phyloP scores from a whole-genome alignment of 37 sponge, comb jelly and placozoan genomes.

The Oscarella lobularis region DNA sequence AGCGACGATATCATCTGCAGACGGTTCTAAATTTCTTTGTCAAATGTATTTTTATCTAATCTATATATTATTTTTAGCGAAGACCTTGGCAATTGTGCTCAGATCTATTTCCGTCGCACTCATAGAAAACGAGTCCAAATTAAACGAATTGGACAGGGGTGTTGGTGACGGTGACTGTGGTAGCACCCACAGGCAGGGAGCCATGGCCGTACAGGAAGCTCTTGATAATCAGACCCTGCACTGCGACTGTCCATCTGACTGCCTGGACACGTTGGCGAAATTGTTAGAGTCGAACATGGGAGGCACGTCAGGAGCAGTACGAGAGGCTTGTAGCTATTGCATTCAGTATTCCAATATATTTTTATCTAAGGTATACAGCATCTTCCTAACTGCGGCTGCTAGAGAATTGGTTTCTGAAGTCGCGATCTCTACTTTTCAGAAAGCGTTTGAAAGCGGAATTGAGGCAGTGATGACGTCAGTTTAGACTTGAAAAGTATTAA shows the following conservation, averaged over 20 bases:
- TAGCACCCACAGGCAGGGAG: conserved; percentile 52
- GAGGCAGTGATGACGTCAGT: background rate
- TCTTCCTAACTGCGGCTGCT: background rate
- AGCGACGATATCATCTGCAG: background rate
- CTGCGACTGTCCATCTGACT: conserved; percentile 46
- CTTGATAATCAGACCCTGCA: no score
- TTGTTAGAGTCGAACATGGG: conserved; percentile 46
- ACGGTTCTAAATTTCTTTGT: background rate
- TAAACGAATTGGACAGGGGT: conserved; percentile 76
- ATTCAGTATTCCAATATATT: no score
- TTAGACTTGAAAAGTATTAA: no score
- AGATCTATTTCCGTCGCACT: conserved; percentile 27
- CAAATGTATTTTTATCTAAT: no score
- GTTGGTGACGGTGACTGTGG: conserved; percentile 97
- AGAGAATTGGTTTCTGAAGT: background rate
- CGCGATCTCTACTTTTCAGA: background rate
- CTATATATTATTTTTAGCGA: background rate
- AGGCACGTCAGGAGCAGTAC: conserved; percentile 77
- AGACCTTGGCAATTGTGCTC: conserved; percentile 4
- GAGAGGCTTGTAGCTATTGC: background rate
- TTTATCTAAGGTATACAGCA: background rate
- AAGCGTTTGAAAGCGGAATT: background rate
- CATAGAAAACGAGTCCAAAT: conserved; percentile 22
- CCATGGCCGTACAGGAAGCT: background rate
- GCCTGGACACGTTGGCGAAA: conserved; percentile 29